phyloP scores from a whole-genome alignment of 2,113 vertebrate genomes.

The Rissa tridactyla region DNA sequence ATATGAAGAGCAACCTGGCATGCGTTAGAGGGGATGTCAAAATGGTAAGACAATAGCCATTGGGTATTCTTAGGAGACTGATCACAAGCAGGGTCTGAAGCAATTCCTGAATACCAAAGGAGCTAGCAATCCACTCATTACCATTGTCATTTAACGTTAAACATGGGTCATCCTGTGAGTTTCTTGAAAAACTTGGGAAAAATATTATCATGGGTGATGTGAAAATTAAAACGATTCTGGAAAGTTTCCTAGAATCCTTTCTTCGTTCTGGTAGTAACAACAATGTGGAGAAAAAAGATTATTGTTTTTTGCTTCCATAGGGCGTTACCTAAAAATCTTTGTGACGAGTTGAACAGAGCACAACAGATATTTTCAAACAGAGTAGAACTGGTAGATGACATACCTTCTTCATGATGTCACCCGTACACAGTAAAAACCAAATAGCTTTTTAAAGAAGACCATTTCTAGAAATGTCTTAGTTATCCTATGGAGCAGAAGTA shows the following conservation, averaged over 20 bases:
- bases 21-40: slow-evolving; percentile 76
- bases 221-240: slow-evolving; percentile 77
- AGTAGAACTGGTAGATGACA: slow-evolving; percentile 75
- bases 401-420: slow-evolving; percentile 63
- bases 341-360: slow-evolving; percentile 74
- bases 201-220: slow-evolving; percentile 69
- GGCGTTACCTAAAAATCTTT: slow-evolving; percentile 69
- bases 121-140: slow-evolving; percentile 62
- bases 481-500: slow-evolving; percentile 78
- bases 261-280: slow-evolving; percentile 79
- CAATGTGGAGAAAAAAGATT: slow-evolving; percentile 76
- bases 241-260: slow-evolving; percentile 81
- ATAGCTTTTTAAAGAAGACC: slow-evolving; percentile 69
- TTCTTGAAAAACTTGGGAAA: slow-evolving; percentile 77
- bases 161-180: slow-evolving; percentile 75
- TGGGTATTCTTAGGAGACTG: slow-evolving; percentile 70
- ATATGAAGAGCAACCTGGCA: slow-evolving; percentile 66
- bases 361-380: slow-evolving; percentile 82
- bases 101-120: slow-evolving; percentile 79
- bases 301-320: slow-evolving; percentile 76
- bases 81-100: slow-evolving; percentile 70
- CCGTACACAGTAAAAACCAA: slow-evolving; percentile 63
- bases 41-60: slow-evolving; percentile 70
- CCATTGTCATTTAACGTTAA: slow-evolving; percentile 79
- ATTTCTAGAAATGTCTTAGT: slow-evolving; percentile 81